phyloP scores from a whole-genome alignment of 1,140 invertebrate species.

The Centruroides sculpturatus region DNA sequence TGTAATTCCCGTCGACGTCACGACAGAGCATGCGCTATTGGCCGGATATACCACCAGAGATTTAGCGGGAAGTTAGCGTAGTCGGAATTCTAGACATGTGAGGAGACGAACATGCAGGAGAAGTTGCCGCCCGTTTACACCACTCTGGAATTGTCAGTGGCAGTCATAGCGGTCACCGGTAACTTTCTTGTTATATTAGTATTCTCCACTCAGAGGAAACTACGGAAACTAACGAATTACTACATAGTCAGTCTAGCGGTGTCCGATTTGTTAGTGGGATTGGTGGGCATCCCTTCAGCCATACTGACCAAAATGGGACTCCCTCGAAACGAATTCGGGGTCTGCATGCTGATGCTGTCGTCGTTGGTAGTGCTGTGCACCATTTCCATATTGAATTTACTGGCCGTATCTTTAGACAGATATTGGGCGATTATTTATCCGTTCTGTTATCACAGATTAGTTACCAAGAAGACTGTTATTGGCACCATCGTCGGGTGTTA shows the following conservation, averaged over 20 bases:
- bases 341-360: slow-evolving; percentile 74
- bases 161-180: slow-evolving; percentile 59
- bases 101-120: background rate
- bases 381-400: slow-evolving; percentile 77
- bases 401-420: slow-evolving; percentile 76
- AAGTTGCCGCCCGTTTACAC: slow-evolving; percentile 38
- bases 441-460: slow-evolving; percentile 65
- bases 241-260: slow-evolving; percentile 77
- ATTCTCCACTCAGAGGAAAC: slow-evolving; percentile 54
- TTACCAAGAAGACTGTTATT: slow-evolving; percentile 23
- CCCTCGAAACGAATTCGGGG: slow-evolving; percentile 52
- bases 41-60: no score
- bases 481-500: slow-evolving; percentile 72
- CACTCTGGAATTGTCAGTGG: slow-evolving; percentile 60
- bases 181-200: slow-evolving; percentile 73
- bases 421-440: slow-evolving; percentile 85
- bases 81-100: no score
- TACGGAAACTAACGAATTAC: slow-evolving; percentile 71
- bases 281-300: slow-evolving; percentile 65
- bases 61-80: no score
- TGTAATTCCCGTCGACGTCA: no score
- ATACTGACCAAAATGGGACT: slow-evolving; percentile 57
- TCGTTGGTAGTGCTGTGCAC: slow-evolving; percentile 74
- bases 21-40: no score
- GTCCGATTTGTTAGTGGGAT: slow-evolving; percentile 55